These are phyloP conservation scores for Timandra comae DNA, from an alignment of 2,888 invertebrate genomes.

Conservation along the genomic window DNA sequence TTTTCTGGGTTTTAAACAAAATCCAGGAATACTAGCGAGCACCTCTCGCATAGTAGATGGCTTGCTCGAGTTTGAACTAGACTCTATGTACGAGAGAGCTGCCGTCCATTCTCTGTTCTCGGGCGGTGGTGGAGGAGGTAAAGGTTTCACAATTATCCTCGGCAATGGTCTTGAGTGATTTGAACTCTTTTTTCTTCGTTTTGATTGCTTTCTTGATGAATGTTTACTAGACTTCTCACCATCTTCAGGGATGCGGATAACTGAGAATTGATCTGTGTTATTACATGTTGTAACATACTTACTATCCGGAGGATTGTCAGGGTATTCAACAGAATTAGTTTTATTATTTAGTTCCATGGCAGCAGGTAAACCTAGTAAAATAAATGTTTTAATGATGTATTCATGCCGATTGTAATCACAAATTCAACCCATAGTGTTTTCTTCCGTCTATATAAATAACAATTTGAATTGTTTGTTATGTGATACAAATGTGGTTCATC, in stretches of 20 bases:
- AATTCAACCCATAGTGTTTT: slow-evolving; percentile 68
- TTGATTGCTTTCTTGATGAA: slow-evolving; percentile 83
- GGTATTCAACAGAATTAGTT: slow-evolving; percentile 54
- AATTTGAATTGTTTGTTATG: slow-evolving; percentile 3
- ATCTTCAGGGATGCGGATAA: slow-evolving; percentile 67
- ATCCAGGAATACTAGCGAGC: slow-evolving; percentile 92
- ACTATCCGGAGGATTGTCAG: slow-evolving; percentile 55
- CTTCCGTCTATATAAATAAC: slow-evolving; percentile 20
- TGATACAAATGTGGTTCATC: slow-evolving; percentile 31
- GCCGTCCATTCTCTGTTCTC: slow-evolving; percentile 69
- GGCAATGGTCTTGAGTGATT: slow-evolving; percentile 80
- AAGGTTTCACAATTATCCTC: slow-evolving; percentile 88
- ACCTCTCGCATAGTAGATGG: slow-evolving; percentile 93
- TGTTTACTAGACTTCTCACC: slow-evolving; percentile 82
- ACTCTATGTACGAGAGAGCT: slow-evolving; percentile 55
- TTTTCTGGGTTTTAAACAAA: slow-evolving; percentile 87
- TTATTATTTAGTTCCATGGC: slow-evolving; percentile 63
- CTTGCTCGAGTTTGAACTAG: slow-evolving; percentile 40
- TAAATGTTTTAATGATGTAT: slow-evolving; percentile 43
- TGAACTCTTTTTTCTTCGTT: slow-evolving; percentile 87
- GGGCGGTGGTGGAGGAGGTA: slow-evolving; percentile 80
- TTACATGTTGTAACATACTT: slow-evolving; percentile 53
- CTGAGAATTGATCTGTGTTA: slow-evolving; percentile 62
- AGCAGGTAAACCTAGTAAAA: slow-evolving; percentile 33
- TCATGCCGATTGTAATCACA: slow-evolving; percentile 62